phyloP scores from a whole-genome alignment of 2,888 invertebrate genomes.

The Leucania comma region DNA sequence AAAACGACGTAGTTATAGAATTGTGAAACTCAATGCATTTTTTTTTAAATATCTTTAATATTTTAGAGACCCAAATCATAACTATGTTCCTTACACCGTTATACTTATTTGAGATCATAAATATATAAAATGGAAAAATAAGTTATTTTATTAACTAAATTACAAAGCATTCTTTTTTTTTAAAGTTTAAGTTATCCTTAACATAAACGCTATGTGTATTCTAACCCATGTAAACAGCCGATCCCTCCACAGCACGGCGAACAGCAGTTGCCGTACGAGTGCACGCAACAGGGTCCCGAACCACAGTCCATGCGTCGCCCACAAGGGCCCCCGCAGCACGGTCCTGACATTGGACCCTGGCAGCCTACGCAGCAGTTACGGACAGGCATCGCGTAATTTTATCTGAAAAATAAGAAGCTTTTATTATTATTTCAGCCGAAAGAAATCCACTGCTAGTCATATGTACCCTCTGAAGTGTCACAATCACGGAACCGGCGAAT shows the following conservation, averaged over 20 bases:
- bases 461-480: no score
- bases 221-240: slow-evolving; percentile 80
- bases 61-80: background rate
- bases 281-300: slow-evolving; percentile 80
- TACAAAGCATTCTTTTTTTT: background rate
- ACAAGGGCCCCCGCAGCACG: slow-evolving; percentile 72
- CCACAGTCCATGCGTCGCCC: slow-evolving; percentile 70
- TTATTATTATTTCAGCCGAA: background rate
- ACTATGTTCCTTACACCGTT: background rate
- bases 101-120: background rate
- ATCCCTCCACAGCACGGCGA: slow-evolving; percentile 74
- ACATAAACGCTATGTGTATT: background rate
- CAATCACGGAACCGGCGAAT: no score
- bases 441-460: no score
- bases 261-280: slow-evolving; percentile 74
- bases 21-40: no score
- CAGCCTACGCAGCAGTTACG: slow-evolving; percentile 85
- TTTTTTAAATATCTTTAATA: no score
- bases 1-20: no score
- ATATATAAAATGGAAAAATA: no score
- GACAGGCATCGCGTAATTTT: slow-evolving; percentile 79
- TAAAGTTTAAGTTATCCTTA: background rate
- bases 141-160: no score
- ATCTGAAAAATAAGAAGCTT: slow-evolving; percentile 14
- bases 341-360: slow-evolving; percentile 80